phyloP scores from a whole-genome alignment of 1,140 invertebrate genomes.

The Bombus polaris region DNA sequence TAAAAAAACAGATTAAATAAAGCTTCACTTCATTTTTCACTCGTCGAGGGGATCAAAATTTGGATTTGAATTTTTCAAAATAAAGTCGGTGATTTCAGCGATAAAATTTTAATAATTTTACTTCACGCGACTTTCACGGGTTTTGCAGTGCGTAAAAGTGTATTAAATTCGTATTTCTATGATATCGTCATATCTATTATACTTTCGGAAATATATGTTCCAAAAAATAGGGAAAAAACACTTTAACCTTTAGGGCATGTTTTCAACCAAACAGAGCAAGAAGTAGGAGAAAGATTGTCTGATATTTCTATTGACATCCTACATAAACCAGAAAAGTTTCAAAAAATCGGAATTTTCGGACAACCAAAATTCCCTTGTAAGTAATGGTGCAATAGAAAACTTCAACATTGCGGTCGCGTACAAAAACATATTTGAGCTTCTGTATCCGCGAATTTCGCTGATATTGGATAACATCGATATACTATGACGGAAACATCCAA shows the following conservation, averaged over 20 bases:
- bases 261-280: background rate
- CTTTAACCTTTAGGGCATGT: background rate
- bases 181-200: background rate
- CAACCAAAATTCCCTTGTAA: background rate
- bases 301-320: background rate
- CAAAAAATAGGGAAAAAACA: too few relatives aligned
- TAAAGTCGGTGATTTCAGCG: background rate
- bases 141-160: too few relatives aligned
- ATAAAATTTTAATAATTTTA: background rate
- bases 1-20: too few relatives aligned
- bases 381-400: conserved; percentile 3
- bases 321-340: background rate
- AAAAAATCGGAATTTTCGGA: background rate
- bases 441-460: background rate
- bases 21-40: too few relatives aligned
- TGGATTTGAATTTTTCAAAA: background rate
- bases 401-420: background rate
- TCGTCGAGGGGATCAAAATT: background rate
- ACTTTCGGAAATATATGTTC: background rate
- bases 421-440: conserved; percentile 30
- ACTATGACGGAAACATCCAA: conserved; percentile 1
- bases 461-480: conserved; percentile 20
- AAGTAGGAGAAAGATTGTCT: background rate
- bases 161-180: background rate
- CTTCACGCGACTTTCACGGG: too few relatives aligned